Evolutionary conservation across 2,888 invertebrate genomes (phyloP), one percentile per base, ranked within the genome.

Genomic region (Ephialtes manifestator): DNA sequence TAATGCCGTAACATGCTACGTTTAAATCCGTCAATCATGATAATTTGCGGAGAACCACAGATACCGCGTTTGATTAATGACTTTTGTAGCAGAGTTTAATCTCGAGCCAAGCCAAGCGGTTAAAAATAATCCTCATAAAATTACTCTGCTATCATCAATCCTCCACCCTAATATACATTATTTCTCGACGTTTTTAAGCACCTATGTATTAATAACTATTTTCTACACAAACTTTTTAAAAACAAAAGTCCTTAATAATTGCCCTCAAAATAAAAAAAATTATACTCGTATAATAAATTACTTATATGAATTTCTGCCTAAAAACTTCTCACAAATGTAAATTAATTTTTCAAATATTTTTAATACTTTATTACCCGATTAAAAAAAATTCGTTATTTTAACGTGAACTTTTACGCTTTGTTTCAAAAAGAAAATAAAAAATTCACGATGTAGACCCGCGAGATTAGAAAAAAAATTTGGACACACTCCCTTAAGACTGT

Each of bases 61-160:
- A 31, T 31, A 24, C n/a, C 11, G 53, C 88, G 79, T 87, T 89
- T 92, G 91, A 90, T 91, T 92, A 90, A 92, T 91, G 91, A 90
- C 86, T 88, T 87, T 89, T 15, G 24, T 84, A 88, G 89, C 90
- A 24, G 90, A 90, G 24, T 46, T 28, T 74, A 74, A 74, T 60
- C 53, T 7, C 5, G 8, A 53, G 8, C 74, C 60, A 24, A 89
- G 90, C 89, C 88, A 89, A 71, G 75, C 87, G 87, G 88, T 86
- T 91, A 90, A 91, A 91, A 91, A 24, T 91, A 91, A 92, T 92
- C 91, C 90, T 90, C 89, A 88, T 88, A 88, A 89, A 90, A 90
- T 92, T 91, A 91, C 91, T 86, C 86, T 87, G 88, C 90, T 90
- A 90, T 91, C 60, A 48, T 43, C 60, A 46, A 74, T 74, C 60